Conservation (phyloP, 1,140 invertebrate genomes). For the Metopolophium dirhodum region DNA sequence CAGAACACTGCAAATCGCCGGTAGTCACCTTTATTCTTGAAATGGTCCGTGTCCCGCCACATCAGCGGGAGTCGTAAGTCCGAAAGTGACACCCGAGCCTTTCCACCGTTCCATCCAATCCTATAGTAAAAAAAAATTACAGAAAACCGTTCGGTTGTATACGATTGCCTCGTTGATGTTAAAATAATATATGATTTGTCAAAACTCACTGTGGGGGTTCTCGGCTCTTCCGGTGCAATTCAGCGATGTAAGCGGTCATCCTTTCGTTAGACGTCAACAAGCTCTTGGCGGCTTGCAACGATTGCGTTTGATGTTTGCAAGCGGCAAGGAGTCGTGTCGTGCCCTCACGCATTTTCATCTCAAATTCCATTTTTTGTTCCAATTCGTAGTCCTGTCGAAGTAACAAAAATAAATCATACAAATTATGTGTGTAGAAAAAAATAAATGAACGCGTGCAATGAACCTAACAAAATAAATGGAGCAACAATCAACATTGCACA, state of each 20-base stretch:
- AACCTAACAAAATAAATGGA: not conserved
- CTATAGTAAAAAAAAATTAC: conserved; percentile 32
- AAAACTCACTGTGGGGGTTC: conserved; percentile 48
- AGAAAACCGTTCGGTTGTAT: not conserved
- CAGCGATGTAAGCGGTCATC: conserved; percentile 74
- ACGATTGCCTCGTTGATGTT: not conserved
- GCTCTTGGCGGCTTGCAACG: conserved; percentile 73
- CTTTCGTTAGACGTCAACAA: conserved; percentile 74
- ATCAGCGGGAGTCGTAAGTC: conserved; percentile 76
- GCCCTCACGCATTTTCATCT: conserved; percentile 78
- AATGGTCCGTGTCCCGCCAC: conserved; percentile 77
- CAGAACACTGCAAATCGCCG: conserved; percentile 76
- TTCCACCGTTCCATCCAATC: conserved; percentile 59
- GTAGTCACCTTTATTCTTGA: conserved; percentile 77
- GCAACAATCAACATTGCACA: not conserved
- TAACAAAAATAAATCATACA: conserved; percentile 32
- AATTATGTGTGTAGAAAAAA: conserved; percentile 4
- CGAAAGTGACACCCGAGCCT: conserved; percentile 66
- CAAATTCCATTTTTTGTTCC: conserved; percentile 76
- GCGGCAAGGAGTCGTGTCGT: conserved; percentile 74
- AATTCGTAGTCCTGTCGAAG: conserved; percentile 69
- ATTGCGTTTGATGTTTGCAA: conserved; percentile 71
- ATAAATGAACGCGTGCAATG: not conserved
- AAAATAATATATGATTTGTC: not conserved
- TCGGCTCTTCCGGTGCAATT: conserved; percentile 68